Base-by-base conservation (phyloP, 2,888 invertebrate genomes). In the Tinea trinotella region DNA sequence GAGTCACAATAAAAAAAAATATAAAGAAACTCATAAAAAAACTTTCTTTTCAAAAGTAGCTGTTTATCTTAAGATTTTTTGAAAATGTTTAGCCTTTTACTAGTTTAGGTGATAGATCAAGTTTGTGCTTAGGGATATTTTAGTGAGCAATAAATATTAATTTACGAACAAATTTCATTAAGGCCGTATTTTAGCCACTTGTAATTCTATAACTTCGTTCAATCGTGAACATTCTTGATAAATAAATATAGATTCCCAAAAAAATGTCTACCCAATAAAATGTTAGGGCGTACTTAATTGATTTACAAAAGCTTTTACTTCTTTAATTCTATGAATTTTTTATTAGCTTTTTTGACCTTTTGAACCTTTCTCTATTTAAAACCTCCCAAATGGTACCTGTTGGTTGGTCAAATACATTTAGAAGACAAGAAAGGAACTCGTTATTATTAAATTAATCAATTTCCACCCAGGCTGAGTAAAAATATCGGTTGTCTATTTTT, bases 141-240 rank as follows among this genome's bases (percentile, higher is more conserved):
- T n/a, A n/a, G n/a, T n/a, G n/a, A n/a, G n/a, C n/a, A n/a, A n/a
- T n/a, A n/a, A n/a, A n/a, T n/a, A n/a, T n/a, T n/a, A n/a, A n/a
- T n/a, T n/a, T n/a, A n/a, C n/a, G n/a, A n/a, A n/a, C n/a, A n/a
- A n/a, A n/a, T n/a, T n/a, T n/a, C n/a, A n/a, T n/a, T n/a, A n/a
- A n/a, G n/a, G n/a, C n/a, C n/a, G n/a, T n/a, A n/a, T 55, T 56
- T 54, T 54, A 50, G 56, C 56, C 57, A 12, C 12, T 55, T 48
- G 44, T 55, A 54, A 56, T 57, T 57, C 54, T 53, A 52, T 55
- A 49, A 53, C 52, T 56, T 56, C 30, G 22, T 20, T 49, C 52
- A 34, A 54, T 54, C 48, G 46, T 19, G 19, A 46, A 46, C n/a
- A n/a, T 9, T 46, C 46, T 46, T 46, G 46, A 19, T 17, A 46